A percentile compares a stretch with the other conserved stretches of the same genome.
Evolutionary conservation across 2,797 vertebrate species (phyloP).

Genomic region (Poecilia gillii): DNA sequence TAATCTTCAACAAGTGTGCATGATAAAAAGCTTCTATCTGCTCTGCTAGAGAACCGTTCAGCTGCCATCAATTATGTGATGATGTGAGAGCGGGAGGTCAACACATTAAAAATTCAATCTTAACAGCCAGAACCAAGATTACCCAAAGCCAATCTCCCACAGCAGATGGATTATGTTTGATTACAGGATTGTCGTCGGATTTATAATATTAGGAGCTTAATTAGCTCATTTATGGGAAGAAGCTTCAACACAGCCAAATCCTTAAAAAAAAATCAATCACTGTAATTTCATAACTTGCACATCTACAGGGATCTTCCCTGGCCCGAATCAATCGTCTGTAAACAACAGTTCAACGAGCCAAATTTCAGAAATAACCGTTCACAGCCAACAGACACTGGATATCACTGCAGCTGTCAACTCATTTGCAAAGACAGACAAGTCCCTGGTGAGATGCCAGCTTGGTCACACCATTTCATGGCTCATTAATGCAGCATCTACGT

Average conservation of each 20-base stretch:
- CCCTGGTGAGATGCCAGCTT: conserved; percentile 57
- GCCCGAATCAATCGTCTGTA: conserved; percentile 4
- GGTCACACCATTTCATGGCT: conserved; percentile 64
- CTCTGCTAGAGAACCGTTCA: conserved; percentile 3
- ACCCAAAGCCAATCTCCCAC: conserved; percentile 34
- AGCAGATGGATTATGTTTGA: conserved; percentile 43
- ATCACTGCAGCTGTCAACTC: conserved; percentile 43
- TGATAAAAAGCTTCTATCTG: conserved; percentile 33
- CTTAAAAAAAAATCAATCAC: conserved; percentile 10
- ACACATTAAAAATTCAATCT: conserved; percentile 44
- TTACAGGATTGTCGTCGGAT: conserved; percentile 30
- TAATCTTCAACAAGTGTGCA: conserved; percentile 28
- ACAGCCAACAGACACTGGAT: conserved; percentile 41
- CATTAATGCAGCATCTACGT: conserved; percentile 58
- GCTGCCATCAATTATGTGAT: conserved; percentile 18
- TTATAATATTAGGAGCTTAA: conserved; percentile 28
- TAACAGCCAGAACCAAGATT: conserved; percentile 29
- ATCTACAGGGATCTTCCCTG: conserved; percentile 14
- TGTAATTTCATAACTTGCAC: background rate
- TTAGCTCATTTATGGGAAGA: conserved; percentile 6
- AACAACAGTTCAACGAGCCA: conserved; percentile 21
- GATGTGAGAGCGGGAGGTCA: conserved; percentile 22
- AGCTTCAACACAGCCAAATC: background rate
- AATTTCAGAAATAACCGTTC: conserved; percentile 44
- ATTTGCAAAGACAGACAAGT: conserved; percentile 62